Evolutionary conservation across 2,888 invertebrate species (phyloP).

Genomic region (Metalampra italica): DNA sequence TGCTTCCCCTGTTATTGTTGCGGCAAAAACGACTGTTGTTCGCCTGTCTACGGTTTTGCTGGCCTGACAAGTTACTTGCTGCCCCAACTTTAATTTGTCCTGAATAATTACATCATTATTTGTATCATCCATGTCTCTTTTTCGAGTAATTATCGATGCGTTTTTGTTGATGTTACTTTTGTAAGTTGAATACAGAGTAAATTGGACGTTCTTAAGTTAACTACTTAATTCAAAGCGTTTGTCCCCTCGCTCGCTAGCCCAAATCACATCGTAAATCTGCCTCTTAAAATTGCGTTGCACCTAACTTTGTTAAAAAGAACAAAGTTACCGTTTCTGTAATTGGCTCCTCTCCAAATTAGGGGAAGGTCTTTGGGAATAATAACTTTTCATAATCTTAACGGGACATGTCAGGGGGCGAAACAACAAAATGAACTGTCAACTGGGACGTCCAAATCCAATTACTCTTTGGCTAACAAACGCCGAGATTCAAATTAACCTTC

Average conservation of each 20-base stretch:
- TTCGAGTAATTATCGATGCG: constrained; percentile 9
- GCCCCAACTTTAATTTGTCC: constrained; percentile 53
- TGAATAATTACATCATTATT: constrained; percentile 69
- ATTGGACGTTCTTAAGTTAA: constrained; percentile 41
- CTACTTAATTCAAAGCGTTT: constrained; percentile 38
- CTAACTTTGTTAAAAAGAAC: constrained; percentile 46
- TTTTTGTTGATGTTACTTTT: constrained; percentile 8
- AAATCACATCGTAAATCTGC: constrained; percentile 60
- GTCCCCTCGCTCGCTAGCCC: constrained; percentile 24
- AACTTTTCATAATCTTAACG: constrained; percentile 71
- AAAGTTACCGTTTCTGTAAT: constrained; percentile 53
- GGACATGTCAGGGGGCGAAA: constrained; percentile 64
- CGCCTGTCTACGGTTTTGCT: constrained; percentile 62
- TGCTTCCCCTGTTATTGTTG: constrained; percentile 52
- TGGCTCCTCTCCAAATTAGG: constrained; percentile 66
- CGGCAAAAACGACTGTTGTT: constrained; percentile 61
- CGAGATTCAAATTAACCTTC: constrained; percentile 68
- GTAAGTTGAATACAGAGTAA: constrained; percentile 39
- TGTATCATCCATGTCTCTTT: constrained; percentile 12
- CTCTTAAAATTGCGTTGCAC: constrained; percentile 51
- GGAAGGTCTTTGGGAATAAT: constrained; percentile 49
- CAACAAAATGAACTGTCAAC: constrained; percentile 75
- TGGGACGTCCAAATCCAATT: constrained; percentile 72
- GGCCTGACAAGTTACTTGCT: constrained; percentile 61
- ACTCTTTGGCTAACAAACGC: constrained; percentile 64